These are phyloP conservation scores for Papilio glaucus DNA, from an alignment of 1,140 invertebrate genomes.

Conservation along the genomic window DNA sequence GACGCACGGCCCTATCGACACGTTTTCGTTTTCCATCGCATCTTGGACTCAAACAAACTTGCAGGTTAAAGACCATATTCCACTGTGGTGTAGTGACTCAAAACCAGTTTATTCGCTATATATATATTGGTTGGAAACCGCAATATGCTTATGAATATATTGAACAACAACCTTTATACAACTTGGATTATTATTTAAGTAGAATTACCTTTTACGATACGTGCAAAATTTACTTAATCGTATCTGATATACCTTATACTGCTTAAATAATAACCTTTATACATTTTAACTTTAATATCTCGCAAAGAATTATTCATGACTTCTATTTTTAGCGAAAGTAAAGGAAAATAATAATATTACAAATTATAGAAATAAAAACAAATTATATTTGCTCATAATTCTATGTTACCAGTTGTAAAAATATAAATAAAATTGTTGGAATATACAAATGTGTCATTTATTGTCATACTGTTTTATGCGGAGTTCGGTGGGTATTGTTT, in stretches of 20 bases:
- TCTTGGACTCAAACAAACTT: constrained; percentile 36
- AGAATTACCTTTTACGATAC: constrained; percentile 50
- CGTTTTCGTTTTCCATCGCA: constrained; percentile 20
- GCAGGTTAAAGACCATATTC: constrained; percentile 39
- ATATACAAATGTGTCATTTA: too few species aligned
- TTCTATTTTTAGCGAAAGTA: too few species aligned
- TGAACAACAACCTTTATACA: constrained; percentile 40
- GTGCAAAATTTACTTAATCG: not conserved
- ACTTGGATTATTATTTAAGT: constrained; percentile 38
- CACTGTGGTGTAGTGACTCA: constrained; percentile 44
- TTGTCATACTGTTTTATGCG: too few species aligned
- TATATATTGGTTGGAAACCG: too few species aligned
- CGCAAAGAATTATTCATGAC: not conserved
- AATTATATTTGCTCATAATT: too few species aligned
- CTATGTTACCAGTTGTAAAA: too few species aligned
- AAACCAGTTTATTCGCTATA: constrained; percentile 44
- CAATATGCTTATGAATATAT: constrained; percentile 40
- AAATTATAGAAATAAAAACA: too few species aligned
- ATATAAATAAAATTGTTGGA: too few species aligned
- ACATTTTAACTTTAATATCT: not conserved
- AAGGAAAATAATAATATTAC: too few species aligned
- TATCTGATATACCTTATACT: too few species aligned
- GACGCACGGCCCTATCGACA: constrained; percentile 22
- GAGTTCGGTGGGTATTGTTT: too few species aligned
- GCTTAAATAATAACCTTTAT: too few species aligned